Percentiles rank a stretch among this genome's conserved stretches.
Evolutionary conservation across 2,797 vertebrate species (phyloP).

Genomic region (Lacerta viridis): DNA sequence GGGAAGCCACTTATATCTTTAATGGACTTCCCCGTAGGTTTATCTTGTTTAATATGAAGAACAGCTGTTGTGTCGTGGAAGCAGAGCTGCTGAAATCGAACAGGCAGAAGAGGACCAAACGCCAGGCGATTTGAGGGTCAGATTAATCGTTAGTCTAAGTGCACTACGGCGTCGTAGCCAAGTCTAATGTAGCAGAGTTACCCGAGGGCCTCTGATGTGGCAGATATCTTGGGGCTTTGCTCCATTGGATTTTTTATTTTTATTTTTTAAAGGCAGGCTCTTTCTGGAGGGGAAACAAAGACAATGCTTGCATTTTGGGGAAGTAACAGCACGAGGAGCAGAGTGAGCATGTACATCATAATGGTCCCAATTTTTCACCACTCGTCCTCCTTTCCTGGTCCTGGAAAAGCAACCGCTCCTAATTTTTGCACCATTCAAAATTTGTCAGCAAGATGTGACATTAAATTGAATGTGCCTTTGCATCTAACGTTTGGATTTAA

Average conservation of each 20-base stretch:
- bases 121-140: neutral
- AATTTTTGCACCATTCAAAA: neutral
- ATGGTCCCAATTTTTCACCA: neutral
- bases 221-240: neutral
- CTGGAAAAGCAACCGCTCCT: neutral
- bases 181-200: neutral
- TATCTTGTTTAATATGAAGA: constrained; percentile 35
- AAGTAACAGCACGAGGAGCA: neutral
- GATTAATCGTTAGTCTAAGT: neutral
- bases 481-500: neutral
- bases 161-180: neutral
- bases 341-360: neutral
- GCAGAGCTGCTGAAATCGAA: constrained; percentile 5
- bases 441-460: neutral
- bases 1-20: constrained; percentile 41
- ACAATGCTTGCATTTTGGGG: too few species aligned
- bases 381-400: neutral
- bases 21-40: constrained; percentile 39
- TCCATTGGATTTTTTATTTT: too few species aligned
- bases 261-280: too few species aligned
- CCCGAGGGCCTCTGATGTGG: neutral
- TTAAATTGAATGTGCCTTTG: neutral
- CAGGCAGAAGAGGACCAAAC: neutral
- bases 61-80: constrained; percentile 21
- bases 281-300: too few species aligned